Conservation (phyloP, 1,140 invertebrate species). For the Ganaspis sp. region DNA sequence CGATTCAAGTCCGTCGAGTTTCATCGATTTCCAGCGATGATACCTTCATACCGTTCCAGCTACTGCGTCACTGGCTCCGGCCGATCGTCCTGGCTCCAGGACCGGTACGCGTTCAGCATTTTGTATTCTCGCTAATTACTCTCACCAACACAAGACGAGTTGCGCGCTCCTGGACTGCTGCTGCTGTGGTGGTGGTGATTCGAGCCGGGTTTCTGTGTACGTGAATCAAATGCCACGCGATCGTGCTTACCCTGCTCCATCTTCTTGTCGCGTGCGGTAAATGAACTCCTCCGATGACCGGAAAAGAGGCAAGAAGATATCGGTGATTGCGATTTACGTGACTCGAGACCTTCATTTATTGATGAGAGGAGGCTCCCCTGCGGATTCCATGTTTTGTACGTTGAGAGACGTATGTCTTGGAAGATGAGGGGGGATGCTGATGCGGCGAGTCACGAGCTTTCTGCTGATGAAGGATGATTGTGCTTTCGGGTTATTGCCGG, state of each 20-base stretch:
- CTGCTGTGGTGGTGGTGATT: conserved; percentile 1
- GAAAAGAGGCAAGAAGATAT: conserved; percentile 45
- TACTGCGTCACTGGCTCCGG: conserved; percentile 33
- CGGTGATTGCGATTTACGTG: conserved; percentile 28
- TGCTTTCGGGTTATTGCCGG: no score
- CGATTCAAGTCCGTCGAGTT: conserved; percentile 7
- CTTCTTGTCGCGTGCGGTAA: conserved; percentile 44
- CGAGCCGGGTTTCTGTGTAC: conserved; percentile 36
- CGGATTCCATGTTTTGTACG: background rate
- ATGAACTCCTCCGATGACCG: conserved; percentile 49
- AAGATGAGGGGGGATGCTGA: background rate
- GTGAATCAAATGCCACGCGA: conserved; percentile 57
- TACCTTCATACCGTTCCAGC: conserved; percentile 18
- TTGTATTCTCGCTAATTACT: conserved; percentile 54
- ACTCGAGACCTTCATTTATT: conserved; percentile 25
- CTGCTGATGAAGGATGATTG: no score
- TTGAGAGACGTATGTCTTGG: background rate
- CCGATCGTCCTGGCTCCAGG: conserved; percentile 36
- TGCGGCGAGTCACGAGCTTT: background rate
- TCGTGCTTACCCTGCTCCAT: conserved; percentile 44
- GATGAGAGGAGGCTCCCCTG: background rate
- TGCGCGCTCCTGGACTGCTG: conserved; percentile 35
- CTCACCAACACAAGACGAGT: conserved; percentile 38
- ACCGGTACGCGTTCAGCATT: conserved; percentile 46
- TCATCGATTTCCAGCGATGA: conserved; percentile 15